Percentiles rank a stretch among this genome's conserved stretches.
These are phyloP conservation scores for Alectura lathami DNA, from an alignment of 2,113 vertebrate species.

Conservation along the genomic window DNA sequence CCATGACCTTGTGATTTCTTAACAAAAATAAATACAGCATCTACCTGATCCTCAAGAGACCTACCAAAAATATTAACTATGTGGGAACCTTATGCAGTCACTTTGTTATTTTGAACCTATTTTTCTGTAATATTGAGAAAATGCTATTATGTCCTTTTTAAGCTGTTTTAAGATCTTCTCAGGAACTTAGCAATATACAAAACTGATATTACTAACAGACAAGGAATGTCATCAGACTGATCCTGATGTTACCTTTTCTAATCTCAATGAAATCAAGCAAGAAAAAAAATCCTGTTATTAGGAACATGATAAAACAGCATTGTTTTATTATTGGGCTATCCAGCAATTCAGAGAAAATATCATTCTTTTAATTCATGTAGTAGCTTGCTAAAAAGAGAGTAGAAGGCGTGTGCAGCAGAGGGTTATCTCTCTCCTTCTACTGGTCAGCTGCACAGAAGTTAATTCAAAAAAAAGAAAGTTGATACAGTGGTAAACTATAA, in stretches of 20 bases:
- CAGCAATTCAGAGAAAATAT: not conserved
- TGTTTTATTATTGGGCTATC: not conserved
- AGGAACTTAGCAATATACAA: not conserved
- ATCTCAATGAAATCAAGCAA: not conserved
- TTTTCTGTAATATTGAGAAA: not conserved
- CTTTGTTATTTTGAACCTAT: not conserved
- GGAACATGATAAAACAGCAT: not conserved
- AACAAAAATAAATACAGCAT: not conserved
- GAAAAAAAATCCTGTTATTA: not conserved
- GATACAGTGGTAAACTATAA: not conserved
- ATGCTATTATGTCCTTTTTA: not conserved
- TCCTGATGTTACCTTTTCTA: not conserved
- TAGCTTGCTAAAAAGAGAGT: not conserved
- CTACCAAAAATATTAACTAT: not conserved
- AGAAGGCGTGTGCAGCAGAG: not conserved
- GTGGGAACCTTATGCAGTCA: not conserved
- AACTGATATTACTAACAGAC: not conserved
- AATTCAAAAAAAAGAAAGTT: not conserved
- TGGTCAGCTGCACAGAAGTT: not conserved
- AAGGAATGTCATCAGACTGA: not conserved
- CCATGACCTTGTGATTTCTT: not conserved
- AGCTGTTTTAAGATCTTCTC: not conserved
- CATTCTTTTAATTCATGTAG: not conserved
- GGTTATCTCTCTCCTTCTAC: not conserved
- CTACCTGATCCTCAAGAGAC: not conserved